phyloP scores from a whole-genome alignment of 1,140 invertebrate genomes.

The Drosophila obscura region DNA sequence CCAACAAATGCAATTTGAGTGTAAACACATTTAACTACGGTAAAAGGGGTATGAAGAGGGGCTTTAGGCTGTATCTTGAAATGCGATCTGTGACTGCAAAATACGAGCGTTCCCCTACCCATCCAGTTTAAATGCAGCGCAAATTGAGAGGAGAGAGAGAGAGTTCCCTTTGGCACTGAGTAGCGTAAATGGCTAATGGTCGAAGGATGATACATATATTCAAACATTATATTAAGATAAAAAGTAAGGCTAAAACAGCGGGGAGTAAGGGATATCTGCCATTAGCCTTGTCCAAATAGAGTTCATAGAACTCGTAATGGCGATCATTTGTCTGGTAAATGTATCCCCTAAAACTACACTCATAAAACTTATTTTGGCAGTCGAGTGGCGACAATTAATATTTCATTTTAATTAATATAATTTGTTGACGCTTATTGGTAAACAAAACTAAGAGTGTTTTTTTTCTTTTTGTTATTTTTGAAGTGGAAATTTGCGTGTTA shows the following conservation, averaged over 20 bases:
- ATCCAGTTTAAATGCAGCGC: conserved; percentile 65
- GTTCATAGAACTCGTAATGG: background rate
- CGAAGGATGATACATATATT: too few relatives aligned
- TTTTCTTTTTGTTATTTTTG: conserved; percentile 9
- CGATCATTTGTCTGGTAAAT: background rate
- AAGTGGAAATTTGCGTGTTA: conserved; percentile 70
- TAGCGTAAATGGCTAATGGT: too few relatives aligned
- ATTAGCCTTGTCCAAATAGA: background rate
- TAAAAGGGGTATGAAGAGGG: conserved; percentile 27
- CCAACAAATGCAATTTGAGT: conserved; percentile 48
- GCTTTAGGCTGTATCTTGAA: conserved; percentile 41
- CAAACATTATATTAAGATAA: too few relatives aligned
- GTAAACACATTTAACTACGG: conserved; percentile 48
- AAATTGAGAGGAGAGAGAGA: conserved; percentile 54
- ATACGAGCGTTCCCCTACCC: background rate
- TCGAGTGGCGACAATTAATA: conserved; percentile 45
- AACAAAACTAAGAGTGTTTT: conserved; percentile 45
- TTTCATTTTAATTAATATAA: conserved; percentile 75
- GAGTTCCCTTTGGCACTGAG: too few relatives aligned
- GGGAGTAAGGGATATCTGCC: too few relatives aligned
- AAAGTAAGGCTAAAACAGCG: too few relatives aligned
- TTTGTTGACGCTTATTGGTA: conserved; percentile 75
- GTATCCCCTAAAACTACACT: background rate
- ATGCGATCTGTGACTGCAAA: conserved; percentile 34
- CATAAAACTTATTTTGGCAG: background rate